These are phyloP conservation scores for Pteromalus puparum DNA, from an alignment of 1,140 invertebrate genomes.

Conservation along the genomic window DNA sequence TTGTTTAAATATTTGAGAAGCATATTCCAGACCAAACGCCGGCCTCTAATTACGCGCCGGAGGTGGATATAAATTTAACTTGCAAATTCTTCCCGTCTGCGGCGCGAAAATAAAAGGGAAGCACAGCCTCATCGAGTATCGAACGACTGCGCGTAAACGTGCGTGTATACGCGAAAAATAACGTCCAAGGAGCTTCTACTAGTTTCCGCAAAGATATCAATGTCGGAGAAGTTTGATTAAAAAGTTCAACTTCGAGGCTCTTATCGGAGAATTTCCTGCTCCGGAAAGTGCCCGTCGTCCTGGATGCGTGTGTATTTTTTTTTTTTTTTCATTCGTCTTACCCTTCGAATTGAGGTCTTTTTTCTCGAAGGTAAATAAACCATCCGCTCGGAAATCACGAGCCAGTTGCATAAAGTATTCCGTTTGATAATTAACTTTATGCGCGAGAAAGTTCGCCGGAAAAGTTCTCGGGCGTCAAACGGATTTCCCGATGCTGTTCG, in stretches of 20 bases:
- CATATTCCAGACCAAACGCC: neutral
- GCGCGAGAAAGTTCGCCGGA: neutral
- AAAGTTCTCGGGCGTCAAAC: neutral
- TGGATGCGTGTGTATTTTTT: neutral
- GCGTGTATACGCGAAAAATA: neutral
- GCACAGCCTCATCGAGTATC: neutral
- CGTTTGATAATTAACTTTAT: too few relatives aligned
- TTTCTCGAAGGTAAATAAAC: neutral
- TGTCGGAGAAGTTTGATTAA: neutral
- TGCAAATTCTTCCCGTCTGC: neutral
- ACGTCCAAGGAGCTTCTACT: neutral
- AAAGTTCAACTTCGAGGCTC: neutral
- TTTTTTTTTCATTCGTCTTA: neutral
- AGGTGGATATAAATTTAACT: neutral
- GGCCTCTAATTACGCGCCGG: neutral
- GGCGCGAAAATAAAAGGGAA: neutral
- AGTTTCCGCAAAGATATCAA: neutral
- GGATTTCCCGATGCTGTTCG: neutral
- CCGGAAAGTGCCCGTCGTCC: neutral
- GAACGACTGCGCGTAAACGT: neutral
- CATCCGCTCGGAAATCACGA: neutral
- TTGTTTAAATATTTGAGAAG: slow-evolving; percentile 1
- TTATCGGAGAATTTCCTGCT: neutral
- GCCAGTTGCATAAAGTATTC: too few relatives aligned
- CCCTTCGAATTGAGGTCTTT: neutral